Base-by-base conservation (phyloP, 1,140 invertebrate species). In the Bursaphelenchus mucronatus region DNA sequence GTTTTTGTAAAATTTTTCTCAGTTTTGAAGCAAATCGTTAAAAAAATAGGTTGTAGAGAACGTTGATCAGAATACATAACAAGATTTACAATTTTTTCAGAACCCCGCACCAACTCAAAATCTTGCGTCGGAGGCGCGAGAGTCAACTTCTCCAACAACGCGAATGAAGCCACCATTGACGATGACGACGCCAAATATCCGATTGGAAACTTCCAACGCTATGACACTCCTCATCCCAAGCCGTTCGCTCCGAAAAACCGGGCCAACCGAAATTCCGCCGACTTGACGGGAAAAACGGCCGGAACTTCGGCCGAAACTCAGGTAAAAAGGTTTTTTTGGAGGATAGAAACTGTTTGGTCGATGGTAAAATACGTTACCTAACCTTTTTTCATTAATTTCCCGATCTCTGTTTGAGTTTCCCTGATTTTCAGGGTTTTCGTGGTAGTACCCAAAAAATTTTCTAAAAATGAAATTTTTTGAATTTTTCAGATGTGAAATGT, bases 211-310 rank as follows among this genome's bases (percentile, higher is more conserved):
- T 97, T 97, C 84, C 90, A 94, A 59, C 87, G 94, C 63, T 93
- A 96, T 84, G 94, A 95, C 79, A 97, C 94, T 63, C 94, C 94
- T 65, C 95, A 98, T 87, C 95, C 95, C 6, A 90, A 86, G 19
- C 76, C 76, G 21, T 75, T 75, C 49, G 69, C 69, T 1, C 69
- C 69, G 19, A 71, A 71, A 56, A 71, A 71, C 47, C 40, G 70
- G 41, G 15, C 54, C 9, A 71, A 61, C 44, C n/a, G 70, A 45
- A 71, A 74, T 51, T 65, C 63, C 41, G 57, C 54, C 57, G 63
- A 61, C 15, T 55, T 65, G 41, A 9, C 63, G n/a, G 63, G 21
- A 15, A 13, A 45, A 17, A 10, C 10, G 21, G 30, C 40, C n/a
- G 45, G 15, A 17, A 15, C 55, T 19, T 19, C 39, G 17, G 17